Evolutionary conservation across 2,797 vertebrate species (phyloP).

Genomic region (Arrhamphus sclerolepis): DNA sequence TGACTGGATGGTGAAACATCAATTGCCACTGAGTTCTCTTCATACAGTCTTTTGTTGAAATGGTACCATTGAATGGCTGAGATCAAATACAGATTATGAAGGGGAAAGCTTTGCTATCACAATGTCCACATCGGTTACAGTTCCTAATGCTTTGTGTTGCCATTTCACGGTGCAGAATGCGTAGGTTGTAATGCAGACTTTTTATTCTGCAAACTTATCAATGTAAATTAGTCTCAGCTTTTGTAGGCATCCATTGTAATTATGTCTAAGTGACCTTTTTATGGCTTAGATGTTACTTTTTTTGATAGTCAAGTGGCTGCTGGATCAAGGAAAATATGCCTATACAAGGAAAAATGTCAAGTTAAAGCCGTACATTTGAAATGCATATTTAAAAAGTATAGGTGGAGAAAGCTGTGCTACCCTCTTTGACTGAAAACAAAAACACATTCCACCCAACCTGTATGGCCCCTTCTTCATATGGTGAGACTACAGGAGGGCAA

Average conservation of each 20-base stretch:
- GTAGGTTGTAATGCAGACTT: constrained; percentile 51
- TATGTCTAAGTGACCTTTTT: constrained; percentile 46
- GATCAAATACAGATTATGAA: constrained; percentile 48
- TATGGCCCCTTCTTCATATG: no score
- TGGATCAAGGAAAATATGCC: constrained; percentile 10
- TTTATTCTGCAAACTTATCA: constrained; percentile 51
- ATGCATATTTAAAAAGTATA: no score
- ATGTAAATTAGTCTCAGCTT: constrained; percentile 33
- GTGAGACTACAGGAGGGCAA: no score
- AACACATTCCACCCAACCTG: no score
- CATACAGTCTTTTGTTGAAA: no score
- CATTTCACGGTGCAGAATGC: constrained; percentile 46
- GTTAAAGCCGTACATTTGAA: no score
- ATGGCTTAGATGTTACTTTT: constrained; percentile 28
- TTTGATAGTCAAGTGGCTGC: constrained; percentile 30
- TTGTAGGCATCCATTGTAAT: constrained; percentile 38
- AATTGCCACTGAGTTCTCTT: no score
- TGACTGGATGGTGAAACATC: no score
- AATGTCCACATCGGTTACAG: constrained; percentile 48
- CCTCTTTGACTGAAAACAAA: no score
- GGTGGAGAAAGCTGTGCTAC: no score
- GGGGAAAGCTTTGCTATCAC: constrained; percentile 52
- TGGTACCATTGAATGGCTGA: no score
- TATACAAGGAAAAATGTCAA: no score
- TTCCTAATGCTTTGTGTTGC: constrained; percentile 60